Percentiles rank a stretch among this genome's conserved stretches.
phyloP scores from a whole-genome alignment of 1,140 invertebrate species.

The Formica selysi region DNA sequence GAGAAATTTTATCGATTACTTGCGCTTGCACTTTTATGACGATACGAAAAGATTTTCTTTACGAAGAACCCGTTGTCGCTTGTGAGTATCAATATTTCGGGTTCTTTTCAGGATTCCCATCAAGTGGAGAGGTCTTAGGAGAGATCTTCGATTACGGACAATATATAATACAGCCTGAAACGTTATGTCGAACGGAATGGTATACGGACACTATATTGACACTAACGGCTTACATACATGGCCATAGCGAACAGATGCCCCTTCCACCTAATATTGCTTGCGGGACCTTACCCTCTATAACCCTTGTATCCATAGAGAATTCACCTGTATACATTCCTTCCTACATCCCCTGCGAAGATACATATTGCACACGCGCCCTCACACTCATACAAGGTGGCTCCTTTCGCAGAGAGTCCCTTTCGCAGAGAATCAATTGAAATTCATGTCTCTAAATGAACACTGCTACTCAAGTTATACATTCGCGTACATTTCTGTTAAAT shows the following conservation, averaged over 20 bases:
- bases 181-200: constrained; percentile 72
- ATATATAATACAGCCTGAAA: constrained; percentile 73
- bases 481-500: background rate
- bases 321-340: constrained; percentile 64
- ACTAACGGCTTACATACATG: constrained; percentile 84
- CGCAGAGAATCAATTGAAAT: constrained; percentile 49
- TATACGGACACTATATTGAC: constrained; percentile 81
- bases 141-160: constrained; percentile 73
- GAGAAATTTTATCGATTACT: background rate
- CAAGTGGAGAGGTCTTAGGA: constrained; percentile 70
- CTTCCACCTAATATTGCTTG: constrained; percentile 79
- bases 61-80: constrained; percentile 21
- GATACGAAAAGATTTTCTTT: constrained; percentile 28
- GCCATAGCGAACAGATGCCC: constrained; percentile 81
- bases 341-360: constrained; percentile 50
- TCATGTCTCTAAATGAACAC: constrained; percentile 52
- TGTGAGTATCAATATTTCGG: constrained; percentile 62
- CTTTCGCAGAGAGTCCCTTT: constrained; percentile 29
- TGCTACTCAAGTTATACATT: constrained; percentile 17
- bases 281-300: constrained; percentile 76
- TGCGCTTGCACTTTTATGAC: background rate
- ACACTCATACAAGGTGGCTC: constrained; percentile 38
- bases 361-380: constrained; percentile 41
- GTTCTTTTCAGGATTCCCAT: constrained; percentile 43
- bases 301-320: constrained; percentile 73